Evolutionary conservation across 2,113 vertebrate species (phyloP), one percentile per base, ranked within the genome.

Genomic region (Stomatorhinus ivindoensis): DNA sequence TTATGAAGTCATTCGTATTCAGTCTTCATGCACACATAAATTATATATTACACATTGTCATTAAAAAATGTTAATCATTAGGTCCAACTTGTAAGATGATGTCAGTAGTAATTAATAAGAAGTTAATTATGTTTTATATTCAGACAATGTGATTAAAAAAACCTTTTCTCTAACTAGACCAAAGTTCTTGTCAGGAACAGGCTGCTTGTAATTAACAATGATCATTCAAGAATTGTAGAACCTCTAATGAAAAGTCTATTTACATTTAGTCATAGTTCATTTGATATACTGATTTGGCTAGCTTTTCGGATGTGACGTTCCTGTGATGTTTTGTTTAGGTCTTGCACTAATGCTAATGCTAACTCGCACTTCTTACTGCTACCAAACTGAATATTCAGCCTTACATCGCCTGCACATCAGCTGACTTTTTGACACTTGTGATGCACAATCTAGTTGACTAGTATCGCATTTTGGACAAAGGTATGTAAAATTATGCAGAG

Each of bases 31-130:
- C 44, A 24, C 39, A 39, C 3, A 47, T 31, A 51, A 51, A 53
- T 50, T 86, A 86, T 31, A 86, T 51, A 86, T 51, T 19, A 51
- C 4, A 31, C 84, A 86, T 86, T 86, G 44, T 86, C 48, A 51
- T 86, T 86, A 31, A 86, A 85, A 31, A 86, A 48, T 86, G n/a
- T 86, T 86, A 86, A 86, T 86, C 46, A n/a, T 86, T 80, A 80
- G 73, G 73, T 86, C 46, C 84, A 31, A 86, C 48, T 86, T 51
- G 48, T 48, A 86, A 48, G 48, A 86, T 86, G 48, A 50, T 51
- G 48, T 86, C 84, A 86, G 48, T 11, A 51, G 46, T 51, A 48
- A 86, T 51, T 86, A 86, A 51, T 86, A 86, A 51, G 84, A 86
- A 31, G 24, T 86, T 51, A 86, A 86, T 86, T n/a, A 86, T 86